Evolutionary conservation across 1,140 invertebrate genomes (phyloP), one percentile per base, ranked within the genome.

Genomic region (Pollicipes pollicipes): DNA sequence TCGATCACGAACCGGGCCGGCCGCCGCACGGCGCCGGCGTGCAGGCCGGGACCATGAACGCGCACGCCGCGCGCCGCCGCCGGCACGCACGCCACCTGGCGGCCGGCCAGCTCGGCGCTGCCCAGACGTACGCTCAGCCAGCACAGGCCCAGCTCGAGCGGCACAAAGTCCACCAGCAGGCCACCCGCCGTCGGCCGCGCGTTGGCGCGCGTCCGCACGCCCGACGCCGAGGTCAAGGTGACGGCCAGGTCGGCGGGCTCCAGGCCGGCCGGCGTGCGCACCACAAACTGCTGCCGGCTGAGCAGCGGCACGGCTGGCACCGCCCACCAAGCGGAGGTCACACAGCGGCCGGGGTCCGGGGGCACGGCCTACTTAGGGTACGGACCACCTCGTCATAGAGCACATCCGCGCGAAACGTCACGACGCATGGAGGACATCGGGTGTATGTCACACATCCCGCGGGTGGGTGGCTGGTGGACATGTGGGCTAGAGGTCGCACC

Each of bases 1-100:
- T 91, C 89, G 72, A 91, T 90, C 71, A 89, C 84, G 77, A 93
- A 93, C 76, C 89, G 86, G 0, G 88, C 88, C 2, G 88, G 88
- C 73, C 83, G 82, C 30, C 85, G 82, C 0, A 88, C 85, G 89
- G 24, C 45, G 45, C 45, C 45, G 8, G 13, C 45, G 13, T 10
- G 13, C 45, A 58, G 45, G 45, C 45, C 45, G 6, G 45, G 6
- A 21, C 45, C 45, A 21, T 58, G 45, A 10, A 58, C 45, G 8
- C 45, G 45, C 17, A 58, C 45, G 2, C 45, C 45, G 45, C 45
- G 45, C 6, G 45, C 45, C 6, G 45, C 45, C 6, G 45, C 45
- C 45, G 45, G 45, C 21, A 58, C 45, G 21, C 45, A 58, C 13
- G 45, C 45, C 45, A 58, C 45, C 6, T 21, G 45, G 45, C 45